Percentiles rank a stretch among this genome's conserved stretches.
Conservation (phyloP, 2,113 vertebrate species). For the Hipposideros armiger region DNA sequence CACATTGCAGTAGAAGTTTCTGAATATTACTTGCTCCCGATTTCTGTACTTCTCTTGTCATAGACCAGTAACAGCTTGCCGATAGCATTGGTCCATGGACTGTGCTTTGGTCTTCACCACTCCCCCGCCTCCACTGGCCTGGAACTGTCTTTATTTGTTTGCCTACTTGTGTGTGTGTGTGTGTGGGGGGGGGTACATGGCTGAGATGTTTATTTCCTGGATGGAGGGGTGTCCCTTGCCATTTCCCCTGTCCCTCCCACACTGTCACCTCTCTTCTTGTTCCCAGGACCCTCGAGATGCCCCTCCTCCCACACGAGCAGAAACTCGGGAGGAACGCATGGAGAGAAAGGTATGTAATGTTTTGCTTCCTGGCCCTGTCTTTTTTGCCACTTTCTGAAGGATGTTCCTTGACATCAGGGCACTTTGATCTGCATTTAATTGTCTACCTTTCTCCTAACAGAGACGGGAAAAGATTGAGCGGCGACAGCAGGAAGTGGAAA, state of each 20-base stretch:
- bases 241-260: not conserved
- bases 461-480: slow-evolving; percentile 96
- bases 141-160: not conserved
- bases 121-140: not conserved
- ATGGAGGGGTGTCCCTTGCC: not conserved
- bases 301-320: slow-evolving; percentile 91
- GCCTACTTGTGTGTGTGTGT: not conserved
- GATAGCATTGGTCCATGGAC: not conserved
- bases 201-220: not conserved
- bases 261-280: slow-evolving; percentile 55
- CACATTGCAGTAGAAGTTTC: not conserved
- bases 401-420: not conserved
- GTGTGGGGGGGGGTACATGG: not conserved
- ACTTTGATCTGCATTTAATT: not conserved
- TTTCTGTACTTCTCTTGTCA: not conserved
- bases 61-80: not conserved
- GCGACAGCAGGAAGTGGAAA: slow-evolving; percentile 93
- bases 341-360: slow-evolving; percentile 92
- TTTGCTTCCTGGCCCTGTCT: not conserved
- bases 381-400: not conserved
- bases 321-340: slow-evolving; percentile 94
- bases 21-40: not conserved
- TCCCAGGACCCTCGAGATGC: slow-evolving; percentile 82
- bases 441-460: slow-evolving; percentile 82
- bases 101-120: not conserved